phyloP scores from a whole-genome alignment of 2,797 vertebrate genomes.

The Molossus alvarezi region DNA sequence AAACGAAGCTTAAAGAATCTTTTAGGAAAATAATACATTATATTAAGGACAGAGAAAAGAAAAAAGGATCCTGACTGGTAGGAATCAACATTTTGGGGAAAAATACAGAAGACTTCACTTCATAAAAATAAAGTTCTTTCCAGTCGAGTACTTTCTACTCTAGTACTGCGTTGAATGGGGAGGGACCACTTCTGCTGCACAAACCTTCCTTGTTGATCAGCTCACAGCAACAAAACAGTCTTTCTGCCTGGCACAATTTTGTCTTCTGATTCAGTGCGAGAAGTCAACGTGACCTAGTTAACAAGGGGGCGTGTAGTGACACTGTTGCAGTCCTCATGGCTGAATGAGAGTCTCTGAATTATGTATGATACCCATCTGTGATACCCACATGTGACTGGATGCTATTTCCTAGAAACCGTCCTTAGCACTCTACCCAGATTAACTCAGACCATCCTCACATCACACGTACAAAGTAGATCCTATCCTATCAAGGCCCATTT shows the following conservation, averaged over 20 bases:
- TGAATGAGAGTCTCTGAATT: not conserved
- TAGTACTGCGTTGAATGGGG: not conserved
- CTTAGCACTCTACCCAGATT: not conserved
- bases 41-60: slow-evolving; percentile 20
- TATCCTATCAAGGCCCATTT: not conserved
- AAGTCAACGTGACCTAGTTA: not conserved
- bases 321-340: not conserved
- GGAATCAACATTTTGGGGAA: not conserved
- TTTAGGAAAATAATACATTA: not conserved
- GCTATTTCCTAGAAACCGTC: not conserved
- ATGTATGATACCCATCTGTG: no score
- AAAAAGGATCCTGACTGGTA: not conserved
- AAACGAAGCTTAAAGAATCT: not conserved
- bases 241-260: not conserved
- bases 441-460: not conserved
- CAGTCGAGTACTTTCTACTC: not conserved
- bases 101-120: slow-evolving; percentile 3
- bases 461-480: not conserved
- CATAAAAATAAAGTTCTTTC: not conserved
- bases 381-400: no score
- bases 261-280: not conserved
- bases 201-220: not conserved
- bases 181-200: not conserved
- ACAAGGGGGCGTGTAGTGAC: not conserved
- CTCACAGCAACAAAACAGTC: not conserved